These are phyloP conservation scores for Smittia aterrima DNA, from an alignment of 2,888 invertebrate species.

Conservation along the genomic window DNA sequence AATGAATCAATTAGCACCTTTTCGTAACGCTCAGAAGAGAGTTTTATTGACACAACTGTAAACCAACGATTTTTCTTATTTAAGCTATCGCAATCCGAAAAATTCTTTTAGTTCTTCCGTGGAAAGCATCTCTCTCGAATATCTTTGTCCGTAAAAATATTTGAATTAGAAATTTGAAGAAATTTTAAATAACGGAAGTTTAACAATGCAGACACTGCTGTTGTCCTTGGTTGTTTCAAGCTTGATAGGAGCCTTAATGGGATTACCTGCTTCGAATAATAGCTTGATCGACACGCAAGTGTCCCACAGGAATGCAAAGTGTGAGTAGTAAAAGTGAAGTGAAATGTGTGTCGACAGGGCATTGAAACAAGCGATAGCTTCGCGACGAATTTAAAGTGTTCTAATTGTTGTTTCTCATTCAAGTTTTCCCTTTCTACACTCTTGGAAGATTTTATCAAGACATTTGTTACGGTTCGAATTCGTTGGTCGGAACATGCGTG, in stretches of 20 bases:
- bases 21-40: background rate
- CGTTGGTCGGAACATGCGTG: conserved; percentile 72
- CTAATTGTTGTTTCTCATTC: conserved; percentile 8
- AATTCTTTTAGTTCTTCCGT: conserved; percentile 27
- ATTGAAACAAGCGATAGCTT: conserved; percentile 33
- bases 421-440: conserved; percentile 69
- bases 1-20: conserved; percentile 32
- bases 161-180: background rate
- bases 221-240: background rate
- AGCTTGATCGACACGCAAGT: background rate
- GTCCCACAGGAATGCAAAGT: background rate
- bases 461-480: conserved; percentile 64
- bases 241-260: background rate
- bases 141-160: background rate
- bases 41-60: conserved; percentile 37
- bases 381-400: no score
- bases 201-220: background rate
- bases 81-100: background rate
- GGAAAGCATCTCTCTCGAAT: background rate
- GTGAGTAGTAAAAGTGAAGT: conserved; percentile 10
- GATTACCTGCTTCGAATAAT: background rate
- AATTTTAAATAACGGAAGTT: background rate
- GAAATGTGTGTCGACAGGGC: background rate
- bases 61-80: conserved; percentile 4
- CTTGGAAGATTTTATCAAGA: conserved; percentile 75